Evolutionary conservation across 2,797 vertebrate genomes (phyloP), one percentile per base, ranked within the genome.

Genomic region (Phylloscopus collybita): DNA sequence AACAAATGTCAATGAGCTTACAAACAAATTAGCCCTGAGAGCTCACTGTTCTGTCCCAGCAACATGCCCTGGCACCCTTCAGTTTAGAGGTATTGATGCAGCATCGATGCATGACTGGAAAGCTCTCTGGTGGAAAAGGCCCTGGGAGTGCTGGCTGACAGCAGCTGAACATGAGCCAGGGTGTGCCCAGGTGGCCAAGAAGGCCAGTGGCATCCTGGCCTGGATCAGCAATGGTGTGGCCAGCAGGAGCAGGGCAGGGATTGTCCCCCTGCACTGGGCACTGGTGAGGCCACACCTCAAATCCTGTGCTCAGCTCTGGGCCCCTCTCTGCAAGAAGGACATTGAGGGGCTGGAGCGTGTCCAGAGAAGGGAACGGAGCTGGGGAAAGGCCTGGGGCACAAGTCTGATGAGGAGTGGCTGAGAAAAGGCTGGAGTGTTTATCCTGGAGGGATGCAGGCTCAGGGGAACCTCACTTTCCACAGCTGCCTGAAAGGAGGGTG

Each of bases 211-310:
- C 32, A 56, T 1, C 56, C 64, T 57, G 42, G 23, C 13, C 21
- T 75, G 57, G 1, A 13, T 38, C 79, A 75, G 56, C 49, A 12
- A 0, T 29, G 5, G 32, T 36, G 56, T 17, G 70, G 16, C 15
- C 62, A 70, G 32, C 44, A 38, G 79, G 36, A 57, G 0, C 49
- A 89, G 64, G 36, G 42, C 36, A 75, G 49, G 0, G 64, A 62
- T 0, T 1, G 3, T 38, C 9, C 32, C 34, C 13, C 6, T 76
- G 50, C 7, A 1, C n/a, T 26, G 0, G 0, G 47, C 76, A 60
- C 69, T 66, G 64, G 0, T n/a, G 64, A 75, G 36, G 36, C 5
- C 11, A 2, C 57, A 50, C 2, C 36, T 70, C 9, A 0, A 38
- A 50, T 29, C 19, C 36, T 44, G 32, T n/a, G 42, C 0, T 21